Evolutionary conservation across 2,113 vertebrate species (phyloP).

Genomic region (Microtus oregoni): DNA sequence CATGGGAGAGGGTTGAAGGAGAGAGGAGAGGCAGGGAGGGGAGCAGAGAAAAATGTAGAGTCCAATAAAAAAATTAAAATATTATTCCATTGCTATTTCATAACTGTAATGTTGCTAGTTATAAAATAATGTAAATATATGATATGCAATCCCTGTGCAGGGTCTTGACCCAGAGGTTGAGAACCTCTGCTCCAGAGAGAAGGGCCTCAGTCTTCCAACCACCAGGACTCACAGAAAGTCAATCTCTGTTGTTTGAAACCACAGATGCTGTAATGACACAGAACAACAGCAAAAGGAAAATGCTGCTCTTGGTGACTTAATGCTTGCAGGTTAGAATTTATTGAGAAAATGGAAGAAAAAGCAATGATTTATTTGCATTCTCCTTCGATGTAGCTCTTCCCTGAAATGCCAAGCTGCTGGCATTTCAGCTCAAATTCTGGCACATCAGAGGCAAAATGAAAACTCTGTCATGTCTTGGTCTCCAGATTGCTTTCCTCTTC

Average conservation of each 20-base stretch:
- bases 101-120: background rate
- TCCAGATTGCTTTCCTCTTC: background rate
- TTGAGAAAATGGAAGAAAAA: conserved; percentile 18
- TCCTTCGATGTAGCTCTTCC: background rate
- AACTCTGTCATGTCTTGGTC: background rate
- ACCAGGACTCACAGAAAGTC: background rate
- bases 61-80: too few relatives aligned
- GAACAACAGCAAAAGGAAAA: background rate
- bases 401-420: background rate
- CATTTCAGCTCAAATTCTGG: background rate
- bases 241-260: background rate
- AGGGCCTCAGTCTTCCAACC: background rate
- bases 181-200: background rate
- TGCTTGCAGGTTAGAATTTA: background rate
- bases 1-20: too few relatives aligned
- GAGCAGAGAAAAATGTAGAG: too few relatives aligned
- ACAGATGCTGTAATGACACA: background rate
- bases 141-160: too few relatives aligned
- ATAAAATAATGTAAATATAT: background rate
- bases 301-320: background rate
- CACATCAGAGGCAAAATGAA: background rate
- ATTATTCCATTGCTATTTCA: background rate
- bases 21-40: too few relatives aligned
- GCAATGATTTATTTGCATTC: background rate
- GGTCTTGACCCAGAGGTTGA: background rate